Conservation (phyloP, 2,888 invertebrate genomes). For the Cremastinae sp. region DNA sequence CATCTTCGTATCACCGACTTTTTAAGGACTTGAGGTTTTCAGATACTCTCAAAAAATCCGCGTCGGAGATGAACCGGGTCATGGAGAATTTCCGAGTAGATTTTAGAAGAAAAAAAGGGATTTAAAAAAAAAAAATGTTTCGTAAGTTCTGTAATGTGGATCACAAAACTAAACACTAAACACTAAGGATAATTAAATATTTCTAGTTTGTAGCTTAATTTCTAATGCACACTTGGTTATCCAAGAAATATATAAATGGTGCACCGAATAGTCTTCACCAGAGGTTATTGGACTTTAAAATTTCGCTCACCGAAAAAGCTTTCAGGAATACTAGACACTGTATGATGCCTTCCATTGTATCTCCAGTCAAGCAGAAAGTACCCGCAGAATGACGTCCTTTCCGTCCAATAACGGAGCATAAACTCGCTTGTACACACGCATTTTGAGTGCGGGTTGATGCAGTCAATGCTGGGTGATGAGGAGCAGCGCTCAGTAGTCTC, state of each 20-base stretch:
- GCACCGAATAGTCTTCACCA: too few species aligned
- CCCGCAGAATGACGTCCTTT: slow-evolving; percentile 92
- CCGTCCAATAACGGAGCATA: slow-evolving; percentile 87
- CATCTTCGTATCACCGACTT: slow-evolving; percentile 57
- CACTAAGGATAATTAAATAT: too few species aligned
- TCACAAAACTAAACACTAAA: too few species aligned
- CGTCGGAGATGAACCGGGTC: slow-evolving; percentile 43
- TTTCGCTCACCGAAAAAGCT: slow-evolving; percentile 92
- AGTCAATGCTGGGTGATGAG: slow-evolving; percentile 85
- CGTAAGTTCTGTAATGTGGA: too few species aligned
- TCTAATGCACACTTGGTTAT: too few species aligned
- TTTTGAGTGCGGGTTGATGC: slow-evolving; percentile 84
- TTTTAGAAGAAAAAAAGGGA: slow-evolving; percentile 40
- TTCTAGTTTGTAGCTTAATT: too few species aligned
- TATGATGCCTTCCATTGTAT: slow-evolving; percentile 96
- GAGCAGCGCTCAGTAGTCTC: slow-evolving; percentile 88
- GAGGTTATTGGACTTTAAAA: neutral
- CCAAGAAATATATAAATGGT: too few species aligned
- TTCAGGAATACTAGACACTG: slow-evolving; percentile 95
- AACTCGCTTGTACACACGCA: slow-evolving; percentile 89
- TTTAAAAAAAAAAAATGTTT: too few species aligned
- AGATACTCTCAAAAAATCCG: slow-evolving; percentile 30
- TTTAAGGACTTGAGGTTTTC: slow-evolving; percentile 24
- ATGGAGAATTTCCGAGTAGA: slow-evolving; percentile 13
- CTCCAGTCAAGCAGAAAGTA: slow-evolving; percentile 93